Base-by-base conservation (phyloP, 2,113 vertebrate species). In the Rattus rattus region DNA sequence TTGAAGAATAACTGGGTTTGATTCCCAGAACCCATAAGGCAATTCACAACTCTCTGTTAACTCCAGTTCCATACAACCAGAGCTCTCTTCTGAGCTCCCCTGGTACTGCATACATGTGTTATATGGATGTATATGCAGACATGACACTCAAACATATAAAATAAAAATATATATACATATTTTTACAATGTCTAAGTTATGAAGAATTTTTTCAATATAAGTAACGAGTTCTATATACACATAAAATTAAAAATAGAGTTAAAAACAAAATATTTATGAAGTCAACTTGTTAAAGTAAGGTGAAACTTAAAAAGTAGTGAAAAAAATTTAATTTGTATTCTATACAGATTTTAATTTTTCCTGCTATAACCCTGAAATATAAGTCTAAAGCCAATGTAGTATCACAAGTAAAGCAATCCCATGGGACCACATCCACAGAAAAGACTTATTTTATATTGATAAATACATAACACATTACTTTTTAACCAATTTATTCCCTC, bases 371-470 rank as follows among this genome's bases (percentile, higher is more conserved):
- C 67, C 12, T 75, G 47, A 94, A 88, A 83, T 89, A 28, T 75
- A 92, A 87, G 94, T 93, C 85, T 96, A 75, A 79, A 96, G 90
- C 93, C 33, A 69, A 69, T 84, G 56, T 43, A 91, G 3, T 72
- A 39, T 90, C 1, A 70, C 9, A 56, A 56, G 47, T 88, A 84
- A 96, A 94, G 54, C 70, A 96, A 43, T 81, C n/a, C 77, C 72
- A 1, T 81, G 17, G 24, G 52, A 96, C 94, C n/a, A 70, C 2
- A 85, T 56, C 72, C 94, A 94, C 8, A 94, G 88, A 88, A 1
- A 77, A 95, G 79, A 75, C 4, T 95, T 88, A 47, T 56, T 94
- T 96, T 87, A 10, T 89, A 79, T 94, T 96, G 94, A 87, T 76
- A 94, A 54, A 80, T 28, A 52, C 77, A 80, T 2, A n/a, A 63